Conservation (phyloP, 2,113 vertebrate species). For the Odobenus rosmarus region DNA sequence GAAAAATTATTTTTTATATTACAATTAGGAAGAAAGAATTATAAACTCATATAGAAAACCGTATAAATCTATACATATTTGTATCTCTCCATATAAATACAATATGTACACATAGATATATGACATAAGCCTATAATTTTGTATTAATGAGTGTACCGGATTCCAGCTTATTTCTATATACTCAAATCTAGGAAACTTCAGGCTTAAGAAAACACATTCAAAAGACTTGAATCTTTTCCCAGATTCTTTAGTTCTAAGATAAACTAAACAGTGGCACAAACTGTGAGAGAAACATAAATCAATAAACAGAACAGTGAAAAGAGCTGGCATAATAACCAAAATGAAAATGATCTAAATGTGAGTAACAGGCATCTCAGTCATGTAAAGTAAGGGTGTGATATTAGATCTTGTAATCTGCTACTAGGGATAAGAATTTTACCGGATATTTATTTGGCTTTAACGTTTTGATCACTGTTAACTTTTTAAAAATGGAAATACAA, state of each 20-base stretch:
- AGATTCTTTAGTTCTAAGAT: slow-evolving; percentile 3
- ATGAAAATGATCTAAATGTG: not conserved
- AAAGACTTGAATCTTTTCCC: slow-evolving; percentile 1
- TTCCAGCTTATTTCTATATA: not conserved
- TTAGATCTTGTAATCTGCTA: not conserved
- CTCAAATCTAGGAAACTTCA: not conserved
- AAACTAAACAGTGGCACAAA: slow-evolving; percentile 1
- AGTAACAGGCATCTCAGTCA: not conserved
- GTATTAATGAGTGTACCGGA: not conserved
- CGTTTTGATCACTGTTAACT: not conserved
- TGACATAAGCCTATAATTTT: not conserved
- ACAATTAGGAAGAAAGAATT: not conserved
- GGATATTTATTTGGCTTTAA: not conserved
- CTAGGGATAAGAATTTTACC: not conserved
- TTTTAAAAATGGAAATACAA: slow-evolving; percentile 37
- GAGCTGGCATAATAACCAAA: not conserved
- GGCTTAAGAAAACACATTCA: not conserved
- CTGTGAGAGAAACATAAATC: not conserved
- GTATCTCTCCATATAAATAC: not conserved
- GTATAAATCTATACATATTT: not conserved
- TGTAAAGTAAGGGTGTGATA: not conserved
- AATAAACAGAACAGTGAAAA: not conserved
- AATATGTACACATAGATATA: not conserved
- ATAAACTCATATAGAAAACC: not conserved
- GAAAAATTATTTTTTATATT: not conserved